Percentiles rank a stretch among this genome's conserved stretches.
phyloP scores from a whole-genome alignment of 2,888 invertebrate species.

The Ophion costatus region DNA sequence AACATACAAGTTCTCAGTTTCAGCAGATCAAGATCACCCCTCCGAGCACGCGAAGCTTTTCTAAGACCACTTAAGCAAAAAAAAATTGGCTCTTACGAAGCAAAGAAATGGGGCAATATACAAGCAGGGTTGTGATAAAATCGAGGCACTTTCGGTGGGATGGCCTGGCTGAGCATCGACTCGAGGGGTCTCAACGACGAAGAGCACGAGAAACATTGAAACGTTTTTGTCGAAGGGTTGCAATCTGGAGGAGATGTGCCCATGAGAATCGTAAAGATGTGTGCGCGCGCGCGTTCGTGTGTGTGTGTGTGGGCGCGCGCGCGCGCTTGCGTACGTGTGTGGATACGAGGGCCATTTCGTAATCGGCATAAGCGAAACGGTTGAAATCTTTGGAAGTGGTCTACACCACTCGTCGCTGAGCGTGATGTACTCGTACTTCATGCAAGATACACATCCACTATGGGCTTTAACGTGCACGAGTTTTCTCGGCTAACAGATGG shows the following conservation, averaged over 20 bases:
- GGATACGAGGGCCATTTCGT: conserved; percentile 9
- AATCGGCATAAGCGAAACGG: conserved; percentile 16
- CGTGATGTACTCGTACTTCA: conserved; percentile 20
- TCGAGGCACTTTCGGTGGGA: not conserved
- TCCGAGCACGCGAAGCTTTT: no score
- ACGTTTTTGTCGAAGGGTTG: conserved; percentile 44
- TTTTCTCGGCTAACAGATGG: conserved; percentile 1
- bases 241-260: conserved; percentile 34
- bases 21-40: no score
- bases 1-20: no score
- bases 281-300: not conserved
- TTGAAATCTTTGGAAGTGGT: conserved; percentile 49
- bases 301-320: not conserved
- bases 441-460: conserved; percentile 27
- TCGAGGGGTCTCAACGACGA: conserved; percentile 24
- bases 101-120: conserved; percentile 16
- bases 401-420: conserved; percentile 44
- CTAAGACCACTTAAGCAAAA: not conserved
- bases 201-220: conserved; percentile 31
- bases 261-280: conserved; percentile 18
- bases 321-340: not conserved
- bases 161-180: conserved; percentile 5
- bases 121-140: not conserved
- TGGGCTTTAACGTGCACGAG: conserved; percentile 1
- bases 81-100: not conserved